phyloP scores from a whole-genome alignment of 2,113 vertebrate species.

The Verasper variegatus region DNA sequence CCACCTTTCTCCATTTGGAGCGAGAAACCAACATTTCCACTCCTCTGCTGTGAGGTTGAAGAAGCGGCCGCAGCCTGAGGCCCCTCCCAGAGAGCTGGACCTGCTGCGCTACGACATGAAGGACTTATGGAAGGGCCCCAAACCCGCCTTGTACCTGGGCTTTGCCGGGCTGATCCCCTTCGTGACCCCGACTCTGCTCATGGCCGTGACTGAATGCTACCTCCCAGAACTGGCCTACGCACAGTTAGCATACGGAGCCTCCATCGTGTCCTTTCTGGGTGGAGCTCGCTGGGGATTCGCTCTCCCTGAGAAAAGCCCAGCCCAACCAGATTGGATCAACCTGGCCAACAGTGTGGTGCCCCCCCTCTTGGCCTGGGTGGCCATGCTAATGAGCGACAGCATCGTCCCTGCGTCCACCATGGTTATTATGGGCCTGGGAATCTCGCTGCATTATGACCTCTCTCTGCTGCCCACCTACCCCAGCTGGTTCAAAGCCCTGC shows the following conservation, averaged over 20 bases:
- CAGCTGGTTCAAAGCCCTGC: conserved; percentile 90
- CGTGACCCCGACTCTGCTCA: conserved; percentile 82
- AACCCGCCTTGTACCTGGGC: conserved; percentile 87
- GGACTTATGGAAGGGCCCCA: conserved; percentile 84
- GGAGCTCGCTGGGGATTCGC: conserved; percentile 93
- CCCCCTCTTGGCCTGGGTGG: conserved; percentile 85
- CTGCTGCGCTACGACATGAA: conserved; percentile 74
- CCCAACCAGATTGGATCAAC: conserved; percentile 91
- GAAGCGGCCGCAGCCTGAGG: conserved; percentile 51
- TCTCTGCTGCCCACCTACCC: conserved; percentile 90
- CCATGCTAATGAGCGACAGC: conserved; percentile 83
- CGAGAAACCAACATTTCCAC: conserved; percentile 55
- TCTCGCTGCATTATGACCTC: conserved; percentile 88
- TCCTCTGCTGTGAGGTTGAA: conserved; percentile 59
- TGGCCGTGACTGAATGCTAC: conserved; percentile 84
- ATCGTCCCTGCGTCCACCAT: conserved; percentile 67
- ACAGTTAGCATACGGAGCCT: conserved; percentile 87
- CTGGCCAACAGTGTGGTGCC: conserved; percentile 85
- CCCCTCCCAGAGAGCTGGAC: conserved; percentile 62
- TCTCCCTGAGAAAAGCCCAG: conserved; percentile 89
- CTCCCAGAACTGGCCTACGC: conserved; percentile 84
- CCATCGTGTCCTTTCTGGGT: conserved; percentile 88
- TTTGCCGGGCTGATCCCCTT: conserved; percentile 87
- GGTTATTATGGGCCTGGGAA: conserved; percentile 85
- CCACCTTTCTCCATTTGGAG: background rate